Evolutionary conservation across 53 echinoderm and acorn worm species (phyloP).

Genomic region (Actinopyga echinites): DNA sequence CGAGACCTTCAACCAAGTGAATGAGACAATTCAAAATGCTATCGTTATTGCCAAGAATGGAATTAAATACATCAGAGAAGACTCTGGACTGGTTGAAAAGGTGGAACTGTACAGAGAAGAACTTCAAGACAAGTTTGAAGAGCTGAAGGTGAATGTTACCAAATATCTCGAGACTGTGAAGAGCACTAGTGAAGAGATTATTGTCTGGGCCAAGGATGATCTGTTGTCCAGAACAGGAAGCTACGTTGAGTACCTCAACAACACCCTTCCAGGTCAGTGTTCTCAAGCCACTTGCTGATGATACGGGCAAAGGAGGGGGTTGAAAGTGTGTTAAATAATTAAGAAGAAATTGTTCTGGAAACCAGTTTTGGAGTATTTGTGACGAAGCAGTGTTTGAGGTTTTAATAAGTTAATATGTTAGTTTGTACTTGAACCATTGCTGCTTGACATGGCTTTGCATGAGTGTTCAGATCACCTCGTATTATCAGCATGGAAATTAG

Average conservation of each 20-base stretch:
- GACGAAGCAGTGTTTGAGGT: too few species aligned
- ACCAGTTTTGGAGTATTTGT: too few species aligned
- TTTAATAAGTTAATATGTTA: too few species aligned
- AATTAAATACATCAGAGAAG: conserved; percentile 32
- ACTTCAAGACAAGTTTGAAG: conserved; percentile 15
- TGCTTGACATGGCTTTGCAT: too few species aligned
- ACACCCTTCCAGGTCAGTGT: conserved; percentile 85
- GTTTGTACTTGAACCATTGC: too few species aligned
- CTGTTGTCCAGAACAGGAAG: conserved; percentile 21
- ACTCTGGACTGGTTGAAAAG: conserved; percentile 6
- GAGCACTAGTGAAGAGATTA: conserved; percentile 27
- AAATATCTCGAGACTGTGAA: conserved; percentile 17
- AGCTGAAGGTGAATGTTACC: background rate
- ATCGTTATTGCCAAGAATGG: conserved; percentile 29
- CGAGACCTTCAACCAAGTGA: conserved; percentile 20
- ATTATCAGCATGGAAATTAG: too few species aligned
- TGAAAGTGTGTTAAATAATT: too few species aligned
- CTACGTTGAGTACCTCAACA: conserved; percentile 79
- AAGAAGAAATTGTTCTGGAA: too few species aligned
- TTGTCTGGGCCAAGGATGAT: conserved; percentile 35
- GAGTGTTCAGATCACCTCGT: too few species aligned
- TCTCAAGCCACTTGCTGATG: too few species aligned
- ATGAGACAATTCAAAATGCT: conserved; percentile 8
- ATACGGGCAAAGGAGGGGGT: too few species aligned
- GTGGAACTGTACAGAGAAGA: background rate